Base-by-base conservation (phyloP, 2,113 vertebrate genomes). In the Microtus oregoni region DNA sequence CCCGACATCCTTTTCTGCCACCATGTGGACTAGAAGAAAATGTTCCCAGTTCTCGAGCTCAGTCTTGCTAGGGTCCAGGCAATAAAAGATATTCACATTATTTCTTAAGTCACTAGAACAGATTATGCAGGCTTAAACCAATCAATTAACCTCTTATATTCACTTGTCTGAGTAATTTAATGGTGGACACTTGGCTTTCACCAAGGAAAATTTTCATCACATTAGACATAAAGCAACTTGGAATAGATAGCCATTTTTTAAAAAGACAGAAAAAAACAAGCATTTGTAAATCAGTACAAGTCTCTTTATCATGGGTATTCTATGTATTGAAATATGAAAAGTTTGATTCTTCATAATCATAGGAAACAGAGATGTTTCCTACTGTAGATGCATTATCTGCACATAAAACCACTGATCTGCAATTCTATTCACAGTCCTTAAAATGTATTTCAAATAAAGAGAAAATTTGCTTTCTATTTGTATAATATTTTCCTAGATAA, bases 321-420 rank as follows among this genome's bases (percentile, higher is more conserved):
- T 95, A 97, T 72, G 26, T 91, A 91, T 0, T 92, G 89, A 96
- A 91, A 79, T 86, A 87, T 35, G 63, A 92, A 96, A 73, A 94
- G 55, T 87, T 76, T 82, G 83, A 97, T 95, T 98, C 94, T 97
- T 97, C 89, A 97, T 94, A 98, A 97, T 98, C 55, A 90, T 10
- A 4, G 20, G 63, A 95, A 97, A 97, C 35, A 97, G 90, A 97
- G 92, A 91, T 85, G 83, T 75, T 97, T 98, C 97, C 96, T 94
- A 91, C 58, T 94, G 61, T 98, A 96, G 92, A 92, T 93, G 68
- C 85, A 93, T 96, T 98, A 89, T 97, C 96, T 95, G 86, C 41
- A 96, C 94, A 97, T 96, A 98, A 97, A 94, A 97, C 82, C 90
- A 95, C 19, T 98, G 85, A 98, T 98, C 97, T 97, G 91, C 96